Conservation (phyloP, 2,888 invertebrate genomes). For the Dasysyrphus tricinctus region DNA sequence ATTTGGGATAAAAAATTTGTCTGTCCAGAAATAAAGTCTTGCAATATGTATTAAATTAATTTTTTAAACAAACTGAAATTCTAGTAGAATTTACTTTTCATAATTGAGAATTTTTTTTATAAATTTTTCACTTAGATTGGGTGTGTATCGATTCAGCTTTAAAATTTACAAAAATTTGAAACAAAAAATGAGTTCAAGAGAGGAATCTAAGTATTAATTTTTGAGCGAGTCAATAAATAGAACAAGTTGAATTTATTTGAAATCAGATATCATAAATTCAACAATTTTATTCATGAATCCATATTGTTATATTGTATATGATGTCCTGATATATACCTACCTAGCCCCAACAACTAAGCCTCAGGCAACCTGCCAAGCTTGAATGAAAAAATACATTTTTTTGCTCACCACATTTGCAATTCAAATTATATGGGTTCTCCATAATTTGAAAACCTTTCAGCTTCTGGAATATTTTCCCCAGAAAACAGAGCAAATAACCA, state of each 20-base stretch:
- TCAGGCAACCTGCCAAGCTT: not conserved
- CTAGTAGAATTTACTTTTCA: no score
- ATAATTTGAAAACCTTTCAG: slow-evolving; percentile 31
- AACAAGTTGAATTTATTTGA: not conserved
- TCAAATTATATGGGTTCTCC: slow-evolving; percentile 11
- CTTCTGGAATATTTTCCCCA: slow-evolving; percentile 13
- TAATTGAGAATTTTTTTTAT: no score
- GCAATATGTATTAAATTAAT: no score
- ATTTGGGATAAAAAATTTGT: no score
- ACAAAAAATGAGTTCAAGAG: not conserved
- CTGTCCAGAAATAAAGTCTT: no score
- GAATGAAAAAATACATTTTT: not conserved
- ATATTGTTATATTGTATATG: not conserved
- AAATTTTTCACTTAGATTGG: no score
- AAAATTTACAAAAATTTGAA: no score
- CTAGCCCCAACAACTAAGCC: not conserved
- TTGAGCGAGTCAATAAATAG: not conserved
- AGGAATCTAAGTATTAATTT: not conserved
- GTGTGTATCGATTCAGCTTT: no score
- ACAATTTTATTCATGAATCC: slow-evolving; percentile 23
- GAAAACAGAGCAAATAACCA: slow-evolving; percentile 1
- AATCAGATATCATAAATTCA: slow-evolving; percentile 13
- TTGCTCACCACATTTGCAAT: slow-evolving; percentile 25
- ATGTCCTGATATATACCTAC: not conserved
- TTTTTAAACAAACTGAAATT: no score